Percentiles rank a stretch among this genome's conserved stretches.
phyloP scores from a whole-genome alignment of 1,140 invertebrate species.

The Drosophila triauraria region DNA sequence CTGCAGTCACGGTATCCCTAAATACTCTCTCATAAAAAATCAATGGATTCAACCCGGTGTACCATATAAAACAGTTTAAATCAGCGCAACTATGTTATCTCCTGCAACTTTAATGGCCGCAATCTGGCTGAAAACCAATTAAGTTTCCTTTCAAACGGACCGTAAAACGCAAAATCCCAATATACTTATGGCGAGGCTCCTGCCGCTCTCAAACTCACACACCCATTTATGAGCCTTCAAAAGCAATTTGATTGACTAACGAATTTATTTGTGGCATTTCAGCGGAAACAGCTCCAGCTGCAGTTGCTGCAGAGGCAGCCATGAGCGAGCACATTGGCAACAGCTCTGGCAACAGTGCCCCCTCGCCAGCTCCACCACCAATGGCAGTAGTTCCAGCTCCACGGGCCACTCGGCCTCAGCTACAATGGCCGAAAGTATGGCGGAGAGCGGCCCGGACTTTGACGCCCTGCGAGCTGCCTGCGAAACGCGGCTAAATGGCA shows the following conservation, averaged over 20 bases:
- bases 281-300: conserved; percentile 42
- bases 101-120: conserved; percentile 11
- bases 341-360: conserved; percentile 12
- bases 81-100: conserved; percentile 1
- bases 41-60: background rate
- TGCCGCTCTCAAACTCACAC: background rate
- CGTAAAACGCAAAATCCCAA: conserved; percentile 66
- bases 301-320: conserved; percentile 16
- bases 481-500: conserved; percentile 51
- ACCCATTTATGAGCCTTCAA: conserved; percentile 40
- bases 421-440: conserved; percentile 50
- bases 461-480: conserved; percentile 64
- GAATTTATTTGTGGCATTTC: conserved; percentile 47
- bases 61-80: conserved; percentile 5
- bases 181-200: conserved; percentile 39
- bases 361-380: conserved; percentile 1
- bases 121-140: conserved; percentile 71
- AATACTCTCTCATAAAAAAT: conserved; percentile 4
- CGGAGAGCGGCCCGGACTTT: conserved; percentile 65
- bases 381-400: conserved; percentile 4
- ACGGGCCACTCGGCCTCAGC: conserved; percentile 20
- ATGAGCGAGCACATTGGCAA: conserved; percentile 58
- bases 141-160: conserved; percentile 67
- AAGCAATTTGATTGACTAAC: conserved; percentile 55
- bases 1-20: background rate